phyloP scores from a whole-genome alignment of 2,797 vertebrate genomes.

The Acanthurus leucopareius region DNA sequence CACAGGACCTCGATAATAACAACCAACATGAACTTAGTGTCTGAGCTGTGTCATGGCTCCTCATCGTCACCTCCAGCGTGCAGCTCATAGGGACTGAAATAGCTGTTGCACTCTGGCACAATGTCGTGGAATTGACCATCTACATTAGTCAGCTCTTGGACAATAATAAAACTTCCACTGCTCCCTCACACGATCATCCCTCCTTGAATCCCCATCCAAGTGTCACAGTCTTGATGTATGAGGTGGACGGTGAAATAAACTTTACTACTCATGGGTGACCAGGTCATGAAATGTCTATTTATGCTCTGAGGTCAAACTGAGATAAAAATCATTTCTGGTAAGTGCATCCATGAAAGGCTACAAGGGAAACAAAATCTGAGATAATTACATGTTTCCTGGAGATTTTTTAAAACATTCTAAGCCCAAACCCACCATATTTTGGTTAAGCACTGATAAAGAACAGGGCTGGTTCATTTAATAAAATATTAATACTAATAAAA shows the following conservation, averaged over 20 bases:
- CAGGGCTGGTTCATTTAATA: conserved; percentile 8
- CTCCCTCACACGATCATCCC: conserved; percentile 57
- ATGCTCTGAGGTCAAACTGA: conserved; percentile 59
- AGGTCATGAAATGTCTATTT: conserved; percentile 58
- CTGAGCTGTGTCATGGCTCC: conserved; percentile 48
- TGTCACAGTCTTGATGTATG: conserved; percentile 79
- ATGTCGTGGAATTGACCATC: conserved; percentile 70
- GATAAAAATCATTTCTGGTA: conserved; percentile 8
- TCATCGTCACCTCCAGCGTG: conserved; percentile 42
- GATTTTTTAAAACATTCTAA: too few relatives aligned
- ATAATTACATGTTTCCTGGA: background rate
- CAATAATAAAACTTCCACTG: conserved; percentile 73
- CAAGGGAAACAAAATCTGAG: background rate
- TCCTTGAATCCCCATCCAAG: conserved; percentile 70
- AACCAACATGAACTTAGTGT: conserved; percentile 24
- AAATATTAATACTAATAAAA: conserved; percentile 53
- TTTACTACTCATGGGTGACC: conserved; percentile 59
- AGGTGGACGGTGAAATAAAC: conserved; percentile 72
- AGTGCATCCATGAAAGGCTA: conserved; percentile 6
- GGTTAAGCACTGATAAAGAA: conserved; percentile 12
- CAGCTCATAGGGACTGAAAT: conserved; percentile 70
- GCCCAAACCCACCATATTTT: background rate
- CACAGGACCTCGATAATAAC: conserved; percentile 33
- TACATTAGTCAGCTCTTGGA: conserved; percentile 71
- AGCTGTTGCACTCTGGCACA: conserved; percentile 73